These are phyloP conservation scores for Coracias cyanogaster DNA, from an alignment of 2,797 vertebrate genomes.

Conservation along the genomic window DNA sequence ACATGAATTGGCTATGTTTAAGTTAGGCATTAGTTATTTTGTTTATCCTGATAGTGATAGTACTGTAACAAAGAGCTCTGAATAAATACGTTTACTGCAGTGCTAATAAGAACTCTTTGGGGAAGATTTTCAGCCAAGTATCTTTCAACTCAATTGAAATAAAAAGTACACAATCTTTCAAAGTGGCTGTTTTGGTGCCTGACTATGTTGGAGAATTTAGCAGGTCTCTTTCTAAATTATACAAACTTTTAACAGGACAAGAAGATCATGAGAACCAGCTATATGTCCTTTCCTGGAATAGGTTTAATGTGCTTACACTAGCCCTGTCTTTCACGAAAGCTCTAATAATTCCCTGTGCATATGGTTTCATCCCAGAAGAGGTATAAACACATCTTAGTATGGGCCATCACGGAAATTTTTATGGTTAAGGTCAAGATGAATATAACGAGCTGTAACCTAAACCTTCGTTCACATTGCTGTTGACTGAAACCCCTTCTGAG, in stretches of 20 bases:
- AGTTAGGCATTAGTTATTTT: neutral
- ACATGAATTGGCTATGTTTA: neutral
- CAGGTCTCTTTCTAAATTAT: neutral
- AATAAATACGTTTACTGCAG: neutral
- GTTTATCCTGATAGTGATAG: neutral
- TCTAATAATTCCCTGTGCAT: neutral
- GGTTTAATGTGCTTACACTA: neutral
- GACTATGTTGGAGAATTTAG: neutral
- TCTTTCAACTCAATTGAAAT: neutral
- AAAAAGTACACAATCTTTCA: neutral
- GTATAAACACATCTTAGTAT: neutral
- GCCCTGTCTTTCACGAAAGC: neutral
- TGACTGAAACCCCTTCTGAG: neutral
- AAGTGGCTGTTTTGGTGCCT: neutral
- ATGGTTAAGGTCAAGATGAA: neutral
- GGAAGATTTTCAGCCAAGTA: neutral
- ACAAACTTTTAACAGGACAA: neutral
- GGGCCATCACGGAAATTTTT: neutral
- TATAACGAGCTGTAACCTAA: constrained; percentile 8
- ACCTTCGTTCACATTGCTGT: neutral
- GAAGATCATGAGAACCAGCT: neutral
- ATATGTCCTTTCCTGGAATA: neutral
- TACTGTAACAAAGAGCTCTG: neutral
- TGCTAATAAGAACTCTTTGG: neutral
- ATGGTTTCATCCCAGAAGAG: neutral